Evolutionary conservation across 2,888 invertebrate species (phyloP), one percentile per base, ranked within the genome.

Genomic region (Agelastica alni): DNA sequence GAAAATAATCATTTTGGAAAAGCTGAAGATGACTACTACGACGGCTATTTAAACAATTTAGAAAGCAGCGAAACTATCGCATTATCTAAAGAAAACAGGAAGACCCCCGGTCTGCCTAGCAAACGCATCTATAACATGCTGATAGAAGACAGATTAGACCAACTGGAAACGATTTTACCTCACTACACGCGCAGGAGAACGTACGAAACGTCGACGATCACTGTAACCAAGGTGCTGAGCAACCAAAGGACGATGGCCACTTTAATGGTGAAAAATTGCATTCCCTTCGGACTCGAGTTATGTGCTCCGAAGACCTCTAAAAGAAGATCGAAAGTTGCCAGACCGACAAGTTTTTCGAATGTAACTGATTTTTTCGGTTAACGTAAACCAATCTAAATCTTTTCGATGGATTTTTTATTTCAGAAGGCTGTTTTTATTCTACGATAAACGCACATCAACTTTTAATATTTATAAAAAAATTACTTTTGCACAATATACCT

Each of bases 71-170:
- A 72, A 62, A 45, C 53, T 12, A 36, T 58, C 0, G 58, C 59
- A 12, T 52, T 51, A 9, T 44, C 34, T 2, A 62, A 60, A 49
- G 59, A 57, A 52, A 39, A 45, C 9, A 43, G 28, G 12, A 53
- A 61, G 58, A 75, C 74, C 1, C 74, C 75, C 2, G 18, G 34
- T 7, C 63, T 75, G 17, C 47, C 62, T 1, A 41, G 58, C 12
- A 52, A 64, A 26, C 46, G 65, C 39, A 52, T 72, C 10, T 60
- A 68, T 26, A 73, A 75, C 16, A 45, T 76, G 60, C 62, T 76
- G 34, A 76, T 77, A 36, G 76, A 77, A 59, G 76, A 77, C 59
- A 63, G 75, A 41, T 58, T 77, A 41, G 73, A 76, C 59, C 73
- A 75, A 42, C 59, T 77, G 28, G 76, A 76, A 61, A 71, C 72